Evolutionary conservation across 2,797 vertebrate species (phyloP).

Genomic region (Acrossocheilus fasciatus): DNA sequence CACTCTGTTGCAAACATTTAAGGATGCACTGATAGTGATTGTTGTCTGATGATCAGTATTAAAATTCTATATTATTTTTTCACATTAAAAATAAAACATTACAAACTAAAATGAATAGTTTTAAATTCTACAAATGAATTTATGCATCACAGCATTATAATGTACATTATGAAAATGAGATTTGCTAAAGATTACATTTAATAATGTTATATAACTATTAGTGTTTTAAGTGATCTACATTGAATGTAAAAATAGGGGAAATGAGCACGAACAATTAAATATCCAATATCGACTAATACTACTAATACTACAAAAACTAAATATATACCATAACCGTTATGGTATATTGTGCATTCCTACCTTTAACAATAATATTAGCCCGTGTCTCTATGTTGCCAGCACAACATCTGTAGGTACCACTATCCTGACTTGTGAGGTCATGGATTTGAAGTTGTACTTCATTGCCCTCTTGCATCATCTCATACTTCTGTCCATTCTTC

Average conservation of each 20-base stretch:
- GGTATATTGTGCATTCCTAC: conserved; percentile 32
- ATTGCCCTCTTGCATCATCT: conserved; percentile 79
- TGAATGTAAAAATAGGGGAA: neutral
- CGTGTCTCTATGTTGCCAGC: conserved; percentile 64
- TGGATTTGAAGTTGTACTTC: conserved; percentile 83
- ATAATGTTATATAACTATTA: neutral
- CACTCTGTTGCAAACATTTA: neutral
- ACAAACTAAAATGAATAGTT: neutral
- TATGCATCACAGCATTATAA: neutral
- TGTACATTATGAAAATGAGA: neutral
- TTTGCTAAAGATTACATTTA: neutral
- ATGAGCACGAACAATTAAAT: neutral
- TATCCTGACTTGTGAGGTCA: conserved; percentile 83
- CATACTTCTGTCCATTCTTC: conserved; percentile 78
- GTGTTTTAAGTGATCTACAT: neutral
- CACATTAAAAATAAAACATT: neutral
- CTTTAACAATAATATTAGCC: conserved; percentile 58
- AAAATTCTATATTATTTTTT: neutral
- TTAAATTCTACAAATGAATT: too few relatives aligned
- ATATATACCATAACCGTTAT: neutral
- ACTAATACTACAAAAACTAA: neutral
- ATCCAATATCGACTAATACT: neutral
- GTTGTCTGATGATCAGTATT: neutral
- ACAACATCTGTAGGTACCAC: conserved; percentile 84
- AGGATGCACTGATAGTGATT: neutral